Evolutionary conservation across 2,113 vertebrate species (phyloP).

Genomic region (Engystomops pustulosus): DNA sequence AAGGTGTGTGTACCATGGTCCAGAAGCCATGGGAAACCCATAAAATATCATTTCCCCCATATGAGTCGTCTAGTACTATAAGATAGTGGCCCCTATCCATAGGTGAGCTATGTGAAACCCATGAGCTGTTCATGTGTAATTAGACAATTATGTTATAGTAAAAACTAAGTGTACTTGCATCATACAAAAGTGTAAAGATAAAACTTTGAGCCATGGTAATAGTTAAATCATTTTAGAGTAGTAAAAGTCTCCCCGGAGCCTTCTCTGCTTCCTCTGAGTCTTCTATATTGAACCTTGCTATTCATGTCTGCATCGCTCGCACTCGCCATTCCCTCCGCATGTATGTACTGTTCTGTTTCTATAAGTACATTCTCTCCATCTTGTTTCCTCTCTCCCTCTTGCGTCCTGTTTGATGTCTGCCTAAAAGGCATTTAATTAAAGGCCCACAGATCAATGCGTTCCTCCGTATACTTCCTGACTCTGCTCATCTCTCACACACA

Average conservation of each 20-base stretch:
- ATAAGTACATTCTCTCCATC: constrained; percentile 4
- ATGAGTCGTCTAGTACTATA: too few species aligned
- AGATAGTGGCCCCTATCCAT: too few species aligned
- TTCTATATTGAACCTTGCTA: neutral
- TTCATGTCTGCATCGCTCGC: neutral
- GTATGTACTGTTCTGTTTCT: neutral
- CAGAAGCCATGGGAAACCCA: too few species aligned
- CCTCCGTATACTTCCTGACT: neutral
- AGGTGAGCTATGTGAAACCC: too few species aligned
- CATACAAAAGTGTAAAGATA: too few species aligned
- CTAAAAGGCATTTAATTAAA: constrained; percentile 59
- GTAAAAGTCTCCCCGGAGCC: neutral
- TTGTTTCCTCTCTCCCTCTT: constrained; percentile 11
- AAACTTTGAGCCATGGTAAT: too few species aligned
- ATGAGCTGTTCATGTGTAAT: too few species aligned
- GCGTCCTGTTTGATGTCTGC: constrained; percentile 37
- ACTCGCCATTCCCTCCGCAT: constrained; percentile 10
- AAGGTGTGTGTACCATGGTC: too few species aligned
- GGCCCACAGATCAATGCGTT: constrained; percentile 42
- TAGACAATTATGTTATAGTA: too few species aligned
- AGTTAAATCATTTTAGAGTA: neutral
- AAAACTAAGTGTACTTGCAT: too few species aligned
- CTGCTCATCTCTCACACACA: constrained; percentile 45
- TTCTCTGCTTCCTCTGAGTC: neutral
- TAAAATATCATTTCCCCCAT: too few species aligned